Evolutionary conservation across 2,797 vertebrate species (phyloP), one percentile per base, ranked within the genome.

Genomic region (Botia almorhae): DNA sequence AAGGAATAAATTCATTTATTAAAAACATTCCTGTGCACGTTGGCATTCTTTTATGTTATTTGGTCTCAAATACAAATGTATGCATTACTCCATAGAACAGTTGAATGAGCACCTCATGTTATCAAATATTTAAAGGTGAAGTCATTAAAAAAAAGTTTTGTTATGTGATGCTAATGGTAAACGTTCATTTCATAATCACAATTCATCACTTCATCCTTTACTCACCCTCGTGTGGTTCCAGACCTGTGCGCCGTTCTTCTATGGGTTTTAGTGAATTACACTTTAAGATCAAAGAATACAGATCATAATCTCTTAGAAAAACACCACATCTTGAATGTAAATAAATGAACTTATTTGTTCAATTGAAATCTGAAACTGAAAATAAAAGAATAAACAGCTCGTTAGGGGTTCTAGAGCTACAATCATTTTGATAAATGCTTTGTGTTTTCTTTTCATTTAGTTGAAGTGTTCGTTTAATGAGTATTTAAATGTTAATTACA

Each of bases 381-480:
- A 58, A 63, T 16, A 16, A 8, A 55, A 39, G 43, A 76, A 67
- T 64, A 33, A 60, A 23, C 55, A 51, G n/a, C 58, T 23, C 29
- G 2, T 1, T 14, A 19, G 65, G 63, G 72, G 46, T 60, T 68
- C 7, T 10, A 46, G 13, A 55, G 60, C 21, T 2, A 68, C 64
- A 75, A 8, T 61, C 64, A 70, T 58, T 81, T 78, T 69, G 56
- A 76, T 83, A 21, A 72, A 53, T 46, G 8, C 48, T 60, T 70
- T 69, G 67, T 70, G 17, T 55, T 55, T 33, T 33, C 33, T 33
- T 17, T 55, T 56, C 21, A 17, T 53, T 53, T 51, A 67, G 51
- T 56, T 76, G 55, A 77, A 74, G 74, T 53, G 63, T 81, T 69
- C 74, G 61, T 78, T 74, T 81, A 81, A 73, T 63, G 72, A 77